Evolutionary conservation across 2,888 invertebrate species (phyloP).

Genomic region (Nysson spinosus): DNA sequence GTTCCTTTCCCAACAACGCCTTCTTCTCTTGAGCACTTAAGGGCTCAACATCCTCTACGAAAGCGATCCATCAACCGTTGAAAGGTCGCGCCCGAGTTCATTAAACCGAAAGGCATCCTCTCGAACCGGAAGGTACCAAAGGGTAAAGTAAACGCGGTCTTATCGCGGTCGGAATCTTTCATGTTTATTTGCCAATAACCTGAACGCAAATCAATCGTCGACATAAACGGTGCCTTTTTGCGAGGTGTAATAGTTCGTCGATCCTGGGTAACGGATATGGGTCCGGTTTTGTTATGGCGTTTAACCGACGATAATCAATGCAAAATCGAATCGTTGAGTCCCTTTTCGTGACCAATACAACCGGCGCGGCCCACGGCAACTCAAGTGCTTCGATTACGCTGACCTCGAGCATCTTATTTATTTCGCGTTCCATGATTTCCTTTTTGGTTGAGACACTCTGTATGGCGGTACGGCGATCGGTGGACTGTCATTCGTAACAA

Average conservation of each 20-base stretch:
- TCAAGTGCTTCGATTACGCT: background rate
- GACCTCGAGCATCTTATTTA: background rate
- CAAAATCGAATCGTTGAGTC: background rate
- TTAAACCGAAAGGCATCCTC: constrained; percentile 5
- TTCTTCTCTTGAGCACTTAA: too few species aligned
- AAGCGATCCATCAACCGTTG: constrained; percentile 2
- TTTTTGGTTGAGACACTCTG: background rate
- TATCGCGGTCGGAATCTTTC: background rate
- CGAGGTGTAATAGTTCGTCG: background rate
- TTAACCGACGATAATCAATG: background rate
- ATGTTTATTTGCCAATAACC: constrained; percentile 3
- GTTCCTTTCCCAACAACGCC: too few species aligned
- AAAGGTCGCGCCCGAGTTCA: background rate
- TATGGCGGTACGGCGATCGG: background rate
- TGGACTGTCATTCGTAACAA: background rate
- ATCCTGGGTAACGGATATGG: background rate
- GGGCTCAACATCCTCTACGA: too few species aligned
- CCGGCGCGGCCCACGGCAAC: background rate
- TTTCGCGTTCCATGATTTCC: background rate
- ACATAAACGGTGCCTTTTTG: background rate
- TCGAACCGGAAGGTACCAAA: background rate
- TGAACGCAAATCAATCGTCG: background rate
- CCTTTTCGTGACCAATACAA: background rate
- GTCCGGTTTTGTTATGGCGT: background rate
- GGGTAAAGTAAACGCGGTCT: constrained; percentile 5